phyloP scores from a whole-genome alignment of 2,888 invertebrate genomes.

The Sinhomidia bicolor region DNA sequence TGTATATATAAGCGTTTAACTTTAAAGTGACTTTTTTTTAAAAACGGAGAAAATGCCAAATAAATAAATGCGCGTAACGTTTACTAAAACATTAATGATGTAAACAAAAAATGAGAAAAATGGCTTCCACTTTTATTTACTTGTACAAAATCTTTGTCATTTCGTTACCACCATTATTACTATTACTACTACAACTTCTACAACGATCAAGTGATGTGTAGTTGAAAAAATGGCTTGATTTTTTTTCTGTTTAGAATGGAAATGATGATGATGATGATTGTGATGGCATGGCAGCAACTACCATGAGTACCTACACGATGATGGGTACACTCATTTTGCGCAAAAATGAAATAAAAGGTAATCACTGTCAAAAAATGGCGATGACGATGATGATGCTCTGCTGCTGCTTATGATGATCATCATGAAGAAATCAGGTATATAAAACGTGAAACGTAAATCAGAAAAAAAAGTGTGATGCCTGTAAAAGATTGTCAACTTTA shows the following conservation, averaged over 20 bases:
- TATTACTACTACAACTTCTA: too few relatives aligned
- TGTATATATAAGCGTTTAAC: too few relatives aligned
- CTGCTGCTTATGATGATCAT: neutral
- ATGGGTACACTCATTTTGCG: constrained; percentile 5
- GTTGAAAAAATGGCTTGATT: constrained; percentile 16
- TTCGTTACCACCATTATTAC: too few relatives aligned
- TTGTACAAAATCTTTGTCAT: neutral
- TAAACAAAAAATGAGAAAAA: constrained; percentile 53
- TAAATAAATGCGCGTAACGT: constrained; percentile 50
- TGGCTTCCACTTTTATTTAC: neutral
- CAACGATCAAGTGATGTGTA: neutral
- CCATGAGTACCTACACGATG: neutral
- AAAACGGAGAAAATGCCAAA: constrained; percentile 47
- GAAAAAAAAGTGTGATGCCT: constrained; percentile 32
- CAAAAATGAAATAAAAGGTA: constrained; percentile 38
- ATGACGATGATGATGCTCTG: too few relatives aligned
- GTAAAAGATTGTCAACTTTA: constrained; percentile 50
- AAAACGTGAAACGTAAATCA: constrained; percentile 52
- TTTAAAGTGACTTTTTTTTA: too few relatives aligned
- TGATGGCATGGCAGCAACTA: neutral
- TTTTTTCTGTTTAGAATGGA: constrained; percentile 22
- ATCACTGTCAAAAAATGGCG: constrained; percentile 49
- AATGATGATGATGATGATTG: neutral
- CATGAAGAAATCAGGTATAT: constrained; percentile 26
- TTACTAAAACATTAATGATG: constrained; percentile 61